Percentiles rank a stretch among this genome's conserved stretches.
Evolutionary conservation across 2,888 invertebrate genomes (phyloP).

Genomic region (Seladonia tumulorum): DNA sequence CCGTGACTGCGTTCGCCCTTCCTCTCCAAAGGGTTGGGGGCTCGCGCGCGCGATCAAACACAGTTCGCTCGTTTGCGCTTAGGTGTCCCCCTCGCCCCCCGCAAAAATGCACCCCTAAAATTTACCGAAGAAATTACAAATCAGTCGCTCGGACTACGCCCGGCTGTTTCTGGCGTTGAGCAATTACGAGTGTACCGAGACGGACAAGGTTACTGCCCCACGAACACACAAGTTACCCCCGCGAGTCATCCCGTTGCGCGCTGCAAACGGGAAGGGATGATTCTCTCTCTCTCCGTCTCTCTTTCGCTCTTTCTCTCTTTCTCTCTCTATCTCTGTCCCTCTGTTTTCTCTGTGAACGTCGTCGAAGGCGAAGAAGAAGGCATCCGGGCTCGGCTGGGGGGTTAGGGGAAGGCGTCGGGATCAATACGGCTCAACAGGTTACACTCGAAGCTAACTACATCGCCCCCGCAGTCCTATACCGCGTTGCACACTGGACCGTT

Average conservation of each 20-base stretch:
- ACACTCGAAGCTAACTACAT: constrained; percentile 72
- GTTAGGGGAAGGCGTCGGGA: constrained; percentile 66
- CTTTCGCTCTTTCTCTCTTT: not conserved
- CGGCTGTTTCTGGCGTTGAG: not conserved
- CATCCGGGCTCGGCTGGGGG: not conserved
- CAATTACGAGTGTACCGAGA: constrained; percentile 12
- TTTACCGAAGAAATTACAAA: constrained; percentile 6
- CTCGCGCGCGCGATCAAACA: not conserved
- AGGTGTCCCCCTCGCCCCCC: not conserved
- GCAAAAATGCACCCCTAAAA: not conserved
- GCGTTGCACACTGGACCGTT: not conserved
- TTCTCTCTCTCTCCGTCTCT: not conserved
- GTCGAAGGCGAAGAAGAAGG: constrained; percentile 34
- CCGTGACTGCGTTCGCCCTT: not conserved
- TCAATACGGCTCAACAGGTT: constrained; percentile 83
- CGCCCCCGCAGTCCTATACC: constrained; percentile 39
- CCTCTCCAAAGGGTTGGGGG: not conserved
- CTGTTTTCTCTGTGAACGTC: not conserved
- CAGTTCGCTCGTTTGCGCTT: not conserved
- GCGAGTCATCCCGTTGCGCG: constrained; percentile 19
- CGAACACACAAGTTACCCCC: constrained; percentile 35
- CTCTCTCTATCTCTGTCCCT: not conserved
- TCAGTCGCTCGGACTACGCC: not conserved
- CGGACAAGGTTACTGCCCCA: constrained; percentile 54
- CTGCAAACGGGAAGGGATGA: not conserved